A percentile compares a stretch with the other conserved stretches of the same genome.
These are phyloP conservation scores for Lagocephalus sceleratus DNA, from an alignment of 2,797 vertebrate species.

Conservation along the genomic window DNA sequence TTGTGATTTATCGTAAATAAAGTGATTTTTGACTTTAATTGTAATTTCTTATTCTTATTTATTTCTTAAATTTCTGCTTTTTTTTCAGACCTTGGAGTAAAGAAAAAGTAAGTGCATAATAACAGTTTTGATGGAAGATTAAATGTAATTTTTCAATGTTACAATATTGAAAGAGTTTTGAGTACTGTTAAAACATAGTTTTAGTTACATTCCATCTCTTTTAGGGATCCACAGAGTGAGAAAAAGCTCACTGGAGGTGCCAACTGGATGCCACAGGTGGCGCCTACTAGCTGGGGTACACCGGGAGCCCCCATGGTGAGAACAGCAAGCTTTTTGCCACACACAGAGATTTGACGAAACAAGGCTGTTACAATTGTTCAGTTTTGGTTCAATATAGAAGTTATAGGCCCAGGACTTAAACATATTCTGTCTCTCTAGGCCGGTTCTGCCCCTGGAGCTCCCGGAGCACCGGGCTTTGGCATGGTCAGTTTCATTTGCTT, in stretches of 20 bases:
- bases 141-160: too few relatives aligned
- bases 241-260: constrained; percentile 95
- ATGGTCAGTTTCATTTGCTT: constrained; percentile 78
- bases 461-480: constrained; percentile 80
- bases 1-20: not conserved
- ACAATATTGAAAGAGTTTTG: too few relatives aligned
- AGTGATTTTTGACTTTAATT: not conserved
- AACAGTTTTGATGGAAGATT: not conserved
- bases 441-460: constrained; percentile 52
- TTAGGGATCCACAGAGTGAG: constrained; percentile 91
- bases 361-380: too few relatives aligned
- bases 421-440: constrained; percentile 51
- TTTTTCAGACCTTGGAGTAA: constrained; percentile 89
- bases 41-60: constrained; percentile 2
- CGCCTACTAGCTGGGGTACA: constrained; percentile 89
- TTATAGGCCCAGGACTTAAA: too few relatives aligned
- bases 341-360: not conserved
- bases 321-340: not conserved
- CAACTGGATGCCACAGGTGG: constrained; percentile 96
- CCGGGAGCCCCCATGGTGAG: constrained; percentile 85
- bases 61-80: too few relatives aligned
- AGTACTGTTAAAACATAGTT: too few relatives aligned
- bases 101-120: constrained; percentile 86
- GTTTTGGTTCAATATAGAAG: too few relatives aligned
- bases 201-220: constrained; percentile 13